These are phyloP conservation scores for Steatocranus sp. DNA, from an alignment of 2,797 vertebrate genomes.

Conservation along the genomic window DNA sequence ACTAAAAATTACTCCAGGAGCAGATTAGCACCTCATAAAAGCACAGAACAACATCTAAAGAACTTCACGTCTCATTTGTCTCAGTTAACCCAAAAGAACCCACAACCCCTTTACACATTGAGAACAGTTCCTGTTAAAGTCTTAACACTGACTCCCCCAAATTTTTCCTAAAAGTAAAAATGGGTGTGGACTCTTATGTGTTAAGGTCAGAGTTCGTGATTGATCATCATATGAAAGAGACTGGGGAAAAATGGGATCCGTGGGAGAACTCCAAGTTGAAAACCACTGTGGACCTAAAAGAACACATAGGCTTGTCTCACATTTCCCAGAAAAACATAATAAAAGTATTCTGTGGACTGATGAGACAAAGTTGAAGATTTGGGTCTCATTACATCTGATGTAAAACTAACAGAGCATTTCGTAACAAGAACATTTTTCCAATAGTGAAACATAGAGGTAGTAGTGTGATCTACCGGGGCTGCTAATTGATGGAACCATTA, in stretches of 20 bases:
- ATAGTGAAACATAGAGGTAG: neutral
- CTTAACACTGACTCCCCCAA: neutral
- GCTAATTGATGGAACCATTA: neutral
- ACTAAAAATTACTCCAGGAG: neutral
- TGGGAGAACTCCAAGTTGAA: neutral
- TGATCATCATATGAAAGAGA: neutral
- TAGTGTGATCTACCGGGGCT: neutral
- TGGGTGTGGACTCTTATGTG: neutral
- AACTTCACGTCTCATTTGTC: neutral
- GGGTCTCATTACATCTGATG: neutral
- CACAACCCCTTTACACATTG: neutral
- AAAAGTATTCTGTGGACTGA: neutral
- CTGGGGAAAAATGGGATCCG: neutral
- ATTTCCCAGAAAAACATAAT: neutral
- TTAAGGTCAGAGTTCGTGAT: neutral
- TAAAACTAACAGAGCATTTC: neutral
- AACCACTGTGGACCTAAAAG: neutral
- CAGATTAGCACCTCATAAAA: neutral
- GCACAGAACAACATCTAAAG: neutral
- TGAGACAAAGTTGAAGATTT: neutral
- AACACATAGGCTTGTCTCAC: neutral
- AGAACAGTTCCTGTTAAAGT: neutral
- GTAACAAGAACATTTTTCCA: neutral
- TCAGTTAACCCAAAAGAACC: neutral
- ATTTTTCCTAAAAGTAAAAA: neutral